Conservation (phyloP, 2,113 vertebrate genomes). For the Barbus barbus region DNA sequence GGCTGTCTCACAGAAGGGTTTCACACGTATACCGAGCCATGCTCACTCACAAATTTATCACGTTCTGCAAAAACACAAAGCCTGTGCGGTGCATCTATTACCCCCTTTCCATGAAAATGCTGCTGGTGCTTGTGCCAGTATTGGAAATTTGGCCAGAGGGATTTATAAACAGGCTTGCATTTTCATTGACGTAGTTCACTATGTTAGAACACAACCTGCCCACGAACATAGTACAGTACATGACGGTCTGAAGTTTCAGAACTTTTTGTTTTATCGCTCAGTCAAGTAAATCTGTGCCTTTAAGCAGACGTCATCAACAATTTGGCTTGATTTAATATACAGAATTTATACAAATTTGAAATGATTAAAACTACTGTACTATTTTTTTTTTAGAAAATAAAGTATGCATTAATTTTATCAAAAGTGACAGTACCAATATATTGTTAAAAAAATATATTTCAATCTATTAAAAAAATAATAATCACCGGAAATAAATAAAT, state of each 20-base stretch:
- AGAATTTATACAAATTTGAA: not conserved
- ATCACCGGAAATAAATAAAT: no score
- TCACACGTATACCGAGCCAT: not conserved
- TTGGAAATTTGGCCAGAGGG: not conserved
- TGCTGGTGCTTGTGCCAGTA: not conserved
- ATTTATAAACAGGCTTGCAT: not conserved
- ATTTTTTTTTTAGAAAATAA: not conserved
- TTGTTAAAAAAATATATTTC: not conserved
- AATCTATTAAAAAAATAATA: no score
- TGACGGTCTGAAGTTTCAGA: not conserved
- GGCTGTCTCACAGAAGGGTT: conserved; percentile 2
- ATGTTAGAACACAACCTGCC: conserved; percentile 10
- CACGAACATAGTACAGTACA: not conserved
- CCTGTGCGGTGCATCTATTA: not conserved
- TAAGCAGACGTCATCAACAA: not conserved
- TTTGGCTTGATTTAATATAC: not conserved
- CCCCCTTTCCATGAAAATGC: not conserved
- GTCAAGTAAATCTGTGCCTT: not conserved
- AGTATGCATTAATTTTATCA: not conserved
- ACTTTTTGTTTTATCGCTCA: not conserved
- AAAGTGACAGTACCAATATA: not conserved
- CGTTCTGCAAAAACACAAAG: conserved; percentile 15
- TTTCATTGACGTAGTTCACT: not conserved
- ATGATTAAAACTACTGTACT: not conserved
- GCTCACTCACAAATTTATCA: not conserved